Base-by-base conservation (phyloP, 2,113 vertebrate genomes). In the Falco punctatus region DNA sequence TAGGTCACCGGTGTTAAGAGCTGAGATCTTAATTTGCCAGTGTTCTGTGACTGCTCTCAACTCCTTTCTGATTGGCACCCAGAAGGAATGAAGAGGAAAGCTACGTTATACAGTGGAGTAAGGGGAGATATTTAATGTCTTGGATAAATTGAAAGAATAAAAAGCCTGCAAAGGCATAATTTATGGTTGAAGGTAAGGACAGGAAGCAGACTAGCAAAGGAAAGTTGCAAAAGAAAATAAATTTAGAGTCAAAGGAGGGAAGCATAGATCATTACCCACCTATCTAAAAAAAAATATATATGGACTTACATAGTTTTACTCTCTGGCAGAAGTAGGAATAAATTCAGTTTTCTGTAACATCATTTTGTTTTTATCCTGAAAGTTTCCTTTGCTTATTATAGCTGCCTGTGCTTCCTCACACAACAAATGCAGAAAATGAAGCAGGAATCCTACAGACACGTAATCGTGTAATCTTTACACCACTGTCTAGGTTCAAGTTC, bases 251-350 rank as follows among this genome's bases (percentile, higher is more conserved):
- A 35, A 83, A 66, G 64, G 28, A 80, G 27, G 32, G 62, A 73
- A 86, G 15, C 11, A 13, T 6, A 55, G 33, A 9, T 72, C 9
- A 49, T 19, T 82, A 35, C 19, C 15, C 8, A 26, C 23, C 22
- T 82, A n/a, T 48, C 74, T 27, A 10, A 46, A 69, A 33, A 49
- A 42, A 58, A 8, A 42, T 11, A 42, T 42, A 42, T 13, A 13
- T 11, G 8, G 3, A 18, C 67, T 70, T 79, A 33, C 0, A 0
- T 59, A 40, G 14, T 35, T 92, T 33, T 72, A 28, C 9, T 71
- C n/a, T 73, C 9, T 86, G n/a, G 6, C 24, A 71, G 57, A 90
- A 82, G 20, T 65, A 73, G 46, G 22, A 88, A 35, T 30, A 48
- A 88, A 73, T 33, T 42, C 16, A 3, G 4, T 54, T 90, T 90